Evolutionary conservation across 2,888 invertebrate genomes (phyloP), one percentile per base, ranked within the genome.

Genomic region (Hyalella azteca): DNA sequence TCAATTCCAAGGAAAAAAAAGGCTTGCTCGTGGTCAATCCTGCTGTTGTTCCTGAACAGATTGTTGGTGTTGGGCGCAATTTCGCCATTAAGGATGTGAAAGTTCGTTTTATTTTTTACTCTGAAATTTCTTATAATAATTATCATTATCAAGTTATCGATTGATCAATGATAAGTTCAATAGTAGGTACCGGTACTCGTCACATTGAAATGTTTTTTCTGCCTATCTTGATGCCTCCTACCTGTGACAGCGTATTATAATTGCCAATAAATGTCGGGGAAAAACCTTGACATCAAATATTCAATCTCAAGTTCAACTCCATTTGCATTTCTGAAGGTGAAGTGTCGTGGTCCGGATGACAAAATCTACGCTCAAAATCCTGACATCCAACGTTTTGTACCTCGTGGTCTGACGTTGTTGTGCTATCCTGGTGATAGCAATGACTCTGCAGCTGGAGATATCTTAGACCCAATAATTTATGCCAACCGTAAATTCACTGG

Each of bases 401-500:
- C 80, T 49, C 49, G 80, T 41, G 80, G 80, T 11, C 36, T 60
- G 48, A 77, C 77, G 7, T n/a, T 77, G 4, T n/a, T 80, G 40
- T 32, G 77, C 19, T 66, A 49, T 36, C 48, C 77, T 19, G 48
- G 49, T 5, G 39, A 26, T 29, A 29, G 36, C 3, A 36, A 66
- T 66, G 66, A 36, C 36, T 36, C 29, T 19, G 9, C 66, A 36
- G 15, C 36, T 5, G n/a, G 7, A 19, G 66, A 66, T 29, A 36
- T 36, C n/a, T n/a, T 75, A 32, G 82, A 83, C 40, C 85, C 85
- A 79, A 85, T 88, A 3, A 85, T 88, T 4, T 88, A 88, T 85
- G 89, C 88, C 0, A 86, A 89, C 81, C 88, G 87, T 79, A 89
- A 89, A 85, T 89, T 89, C 83, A 89, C 88, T 3, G 89, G 89